Conservation (phyloP, 2,888 invertebrate species). For the Ichneumon xanthorius region DNA sequence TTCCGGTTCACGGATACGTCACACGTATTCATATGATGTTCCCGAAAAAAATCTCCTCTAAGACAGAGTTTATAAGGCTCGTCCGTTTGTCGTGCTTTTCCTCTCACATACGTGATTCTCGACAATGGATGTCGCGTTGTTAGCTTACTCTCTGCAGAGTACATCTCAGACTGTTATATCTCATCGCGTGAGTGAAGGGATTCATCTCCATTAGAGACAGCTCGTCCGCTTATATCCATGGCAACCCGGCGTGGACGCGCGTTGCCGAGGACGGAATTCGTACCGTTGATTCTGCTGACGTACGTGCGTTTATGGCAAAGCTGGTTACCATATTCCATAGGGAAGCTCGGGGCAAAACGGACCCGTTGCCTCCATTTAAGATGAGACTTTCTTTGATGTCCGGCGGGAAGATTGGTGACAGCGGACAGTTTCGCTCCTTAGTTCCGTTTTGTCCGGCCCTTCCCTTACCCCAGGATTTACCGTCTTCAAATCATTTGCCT, state of each 20-base stretch:
- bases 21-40: conserved; percentile 28
- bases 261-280: conserved; percentile 39
- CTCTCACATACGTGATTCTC: conserved; percentile 32
- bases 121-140: conserved; percentile 40
- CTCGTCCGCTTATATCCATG: conserved; percentile 78
- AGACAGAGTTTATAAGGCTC: conserved; percentile 14
- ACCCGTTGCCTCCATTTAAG: too few species aligned
- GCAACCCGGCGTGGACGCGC: conserved; percentile 71
- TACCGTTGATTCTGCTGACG: conserved; percentile 27
- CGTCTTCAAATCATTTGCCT: too few species aligned
- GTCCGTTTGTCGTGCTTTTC: conserved; percentile 1
- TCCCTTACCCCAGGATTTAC: too few species aligned
- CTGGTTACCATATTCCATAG: conserved; percentile 1
- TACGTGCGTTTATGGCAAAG: conserved; percentile 52
- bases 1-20: neutral
- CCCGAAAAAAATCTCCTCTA: conserved; percentile 26
- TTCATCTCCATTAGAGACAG: conserved; percentile 78
- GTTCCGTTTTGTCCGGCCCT: too few species aligned
- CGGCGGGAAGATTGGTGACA: too few species aligned
- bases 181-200: conserved; percentile 69
- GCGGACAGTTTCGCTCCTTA: too few species aligned
- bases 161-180: conserved; percentile 36
- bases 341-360: neutral
- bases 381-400: too few species aligned
- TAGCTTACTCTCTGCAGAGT: conserved; percentile 45